These are phyloP conservation scores for Chauna torquata DNA, from an alignment of 2,113 vertebrate species.

Conservation along the genomic window DNA sequence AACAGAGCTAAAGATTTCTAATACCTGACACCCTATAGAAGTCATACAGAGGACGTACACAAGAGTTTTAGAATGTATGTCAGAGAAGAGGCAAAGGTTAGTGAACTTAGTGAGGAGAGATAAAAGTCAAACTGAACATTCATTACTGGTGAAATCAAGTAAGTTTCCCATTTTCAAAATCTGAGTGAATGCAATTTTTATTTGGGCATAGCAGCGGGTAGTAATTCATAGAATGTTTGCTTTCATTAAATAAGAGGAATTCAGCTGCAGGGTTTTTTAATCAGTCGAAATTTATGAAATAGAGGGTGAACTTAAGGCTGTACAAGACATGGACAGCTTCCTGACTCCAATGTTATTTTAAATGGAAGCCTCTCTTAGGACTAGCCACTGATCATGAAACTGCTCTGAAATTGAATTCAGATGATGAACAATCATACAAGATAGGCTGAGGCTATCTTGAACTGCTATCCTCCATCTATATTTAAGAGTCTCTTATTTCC, in stretches of 20 bases:
- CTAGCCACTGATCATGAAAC: background rate
- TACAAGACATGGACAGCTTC: background rate
- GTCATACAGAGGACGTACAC: background rate
- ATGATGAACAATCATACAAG: background rate
- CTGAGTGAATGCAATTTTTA: background rate
- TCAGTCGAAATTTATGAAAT: background rate
- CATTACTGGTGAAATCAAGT: background rate
- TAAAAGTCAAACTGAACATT: background rate
- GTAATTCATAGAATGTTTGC: background rate
- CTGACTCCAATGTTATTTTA: background rate
- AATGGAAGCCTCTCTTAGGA: background rate
- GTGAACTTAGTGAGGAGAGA: background rate
- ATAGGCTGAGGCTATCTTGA: background rate
- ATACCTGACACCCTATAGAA: background rate
- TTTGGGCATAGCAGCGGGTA: background rate
- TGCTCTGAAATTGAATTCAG: background rate
- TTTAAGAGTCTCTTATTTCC: background rate
- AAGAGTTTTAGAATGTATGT: background rate
- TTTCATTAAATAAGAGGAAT: background rate
- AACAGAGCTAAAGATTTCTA: background rate
- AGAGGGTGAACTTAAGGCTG: background rate
- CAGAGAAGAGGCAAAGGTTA: background rate
- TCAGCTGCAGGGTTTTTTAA: background rate
- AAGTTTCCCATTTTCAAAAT: background rate
- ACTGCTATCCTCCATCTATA: background rate